phyloP scores from a whole-genome alignment of 2,113 vertebrate genomes.

The Chionomys nivalis region DNA sequence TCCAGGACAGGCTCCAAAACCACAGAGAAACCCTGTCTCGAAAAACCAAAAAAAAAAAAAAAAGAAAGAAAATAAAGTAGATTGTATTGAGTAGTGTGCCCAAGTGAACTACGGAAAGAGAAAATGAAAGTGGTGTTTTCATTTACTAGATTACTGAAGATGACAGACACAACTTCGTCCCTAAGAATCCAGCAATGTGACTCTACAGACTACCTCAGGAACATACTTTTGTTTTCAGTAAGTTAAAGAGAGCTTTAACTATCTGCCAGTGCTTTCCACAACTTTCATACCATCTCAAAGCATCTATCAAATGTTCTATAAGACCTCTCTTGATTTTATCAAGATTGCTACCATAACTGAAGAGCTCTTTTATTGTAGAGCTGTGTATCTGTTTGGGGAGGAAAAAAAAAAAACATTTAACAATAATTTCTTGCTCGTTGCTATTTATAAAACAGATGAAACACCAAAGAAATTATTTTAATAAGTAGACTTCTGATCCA shows the following conservation, averaged over 20 bases:
- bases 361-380: constrained; percentile 13
- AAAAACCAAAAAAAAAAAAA: too few species aligned
- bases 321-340: not conserved
- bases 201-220: constrained; percentile 23
- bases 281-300: not conserved
- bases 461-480: constrained; percentile 25
- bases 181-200: constrained; percentile 37
- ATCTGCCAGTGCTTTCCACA: not conserved
- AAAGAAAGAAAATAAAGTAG: constrained; percentile 51
- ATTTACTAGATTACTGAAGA: constrained; percentile 61
- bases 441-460: constrained; percentile 65
- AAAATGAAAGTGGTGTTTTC: constrained; percentile 74
- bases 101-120: constrained; percentile 61
- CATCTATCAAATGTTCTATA: not conserved
- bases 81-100: constrained; percentile 18
- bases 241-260: constrained; percentile 32
- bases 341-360: not conserved
- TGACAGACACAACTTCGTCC: not conserved
- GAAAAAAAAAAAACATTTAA: not conserved
- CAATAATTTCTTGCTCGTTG: constrained; percentile 44
- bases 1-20: too few species aligned
- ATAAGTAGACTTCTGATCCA: constrained; percentile 18
- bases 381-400: not conserved
- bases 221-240: not conserved
- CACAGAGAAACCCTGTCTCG: too few species aligned